Conservation (phyloP, 2,797 vertebrate genomes). For the Sylvilagus floridanus region DNA sequence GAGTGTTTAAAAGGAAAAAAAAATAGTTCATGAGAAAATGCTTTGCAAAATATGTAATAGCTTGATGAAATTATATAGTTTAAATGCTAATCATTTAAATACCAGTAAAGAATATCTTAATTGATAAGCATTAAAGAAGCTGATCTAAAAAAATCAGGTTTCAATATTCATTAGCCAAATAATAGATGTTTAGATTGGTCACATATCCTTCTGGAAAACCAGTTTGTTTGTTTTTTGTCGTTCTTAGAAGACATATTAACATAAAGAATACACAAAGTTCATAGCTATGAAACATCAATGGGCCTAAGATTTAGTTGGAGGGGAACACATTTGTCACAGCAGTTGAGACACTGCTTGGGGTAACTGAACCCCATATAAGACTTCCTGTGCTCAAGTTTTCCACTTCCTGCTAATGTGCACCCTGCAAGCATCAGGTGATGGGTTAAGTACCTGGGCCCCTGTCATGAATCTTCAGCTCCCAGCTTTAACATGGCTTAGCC, state of each 20-base stretch:
- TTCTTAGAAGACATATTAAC: background rate
- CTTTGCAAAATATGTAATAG: background rate
- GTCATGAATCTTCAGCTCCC: too few species aligned
- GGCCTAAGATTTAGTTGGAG: too few species aligned
- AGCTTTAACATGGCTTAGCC: too few species aligned
- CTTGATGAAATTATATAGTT: slow-evolving; percentile 42
- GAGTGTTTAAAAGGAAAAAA: slow-evolving; percentile 30
- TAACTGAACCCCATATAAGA: too few species aligned
- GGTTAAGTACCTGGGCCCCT: too few species aligned
- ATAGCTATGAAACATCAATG: background rate
- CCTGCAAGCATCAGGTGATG: too few species aligned
- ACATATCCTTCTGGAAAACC: background rate
- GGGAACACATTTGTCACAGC: too few species aligned
- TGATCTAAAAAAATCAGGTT: background rate
- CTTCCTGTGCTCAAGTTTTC: too few species aligned
- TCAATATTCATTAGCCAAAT: slow-evolving; percentile 27
- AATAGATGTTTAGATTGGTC: slow-evolving; percentile 12
- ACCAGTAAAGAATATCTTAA: slow-evolving; percentile 11
- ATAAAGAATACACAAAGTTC: background rate
- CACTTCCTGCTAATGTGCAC: too few species aligned
- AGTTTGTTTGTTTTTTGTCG: background rate
- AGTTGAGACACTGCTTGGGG: too few species aligned
- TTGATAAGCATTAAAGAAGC: background rate
- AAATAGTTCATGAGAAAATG: slow-evolving; percentile 7
- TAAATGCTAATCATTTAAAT: slow-evolving; percentile 44